phyloP scores from a whole-genome alignment of 2,113 vertebrate species.

The Rhadina sibilatrix region DNA sequence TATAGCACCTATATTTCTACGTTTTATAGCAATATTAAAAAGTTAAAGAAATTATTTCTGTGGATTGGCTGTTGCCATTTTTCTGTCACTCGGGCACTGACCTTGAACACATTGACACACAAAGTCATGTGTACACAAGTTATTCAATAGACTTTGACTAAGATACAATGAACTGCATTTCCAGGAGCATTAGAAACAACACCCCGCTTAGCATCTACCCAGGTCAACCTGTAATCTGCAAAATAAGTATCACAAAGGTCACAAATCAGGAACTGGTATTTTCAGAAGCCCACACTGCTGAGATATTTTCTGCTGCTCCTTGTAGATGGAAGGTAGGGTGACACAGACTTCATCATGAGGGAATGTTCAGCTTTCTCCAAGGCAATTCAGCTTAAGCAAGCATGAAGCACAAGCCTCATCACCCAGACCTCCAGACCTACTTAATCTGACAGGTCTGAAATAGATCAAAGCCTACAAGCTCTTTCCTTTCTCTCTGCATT shows the following conservation, averaged over 20 bases:
- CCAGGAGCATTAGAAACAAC: background rate
- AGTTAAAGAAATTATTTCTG: background rate
- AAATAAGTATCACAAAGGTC: background rate
- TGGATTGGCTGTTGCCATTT: background rate
- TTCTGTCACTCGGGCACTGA: background rate
- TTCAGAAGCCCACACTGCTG: background rate
- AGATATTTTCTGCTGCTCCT: background rate
- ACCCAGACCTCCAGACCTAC: background rate
- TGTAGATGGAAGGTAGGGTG: background rate
- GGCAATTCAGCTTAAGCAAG: background rate
- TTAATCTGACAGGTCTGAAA: background rate
- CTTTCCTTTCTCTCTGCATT: background rate
- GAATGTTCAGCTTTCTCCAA: background rate
- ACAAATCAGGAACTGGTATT: background rate
- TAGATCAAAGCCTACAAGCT: background rate
- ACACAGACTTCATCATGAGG: background rate
- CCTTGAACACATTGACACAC: background rate
- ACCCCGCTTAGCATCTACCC: background rate
- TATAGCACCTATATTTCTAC: background rate
- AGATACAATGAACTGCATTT: background rate
- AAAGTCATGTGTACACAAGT: fast-evolving
- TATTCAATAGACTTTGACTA: background rate
- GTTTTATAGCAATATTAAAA: background rate
- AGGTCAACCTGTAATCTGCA: background rate
- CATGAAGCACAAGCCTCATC: background rate